Conservation (phyloP, 2,888 invertebrate genomes). For the Apodemia duryi region DNA sequence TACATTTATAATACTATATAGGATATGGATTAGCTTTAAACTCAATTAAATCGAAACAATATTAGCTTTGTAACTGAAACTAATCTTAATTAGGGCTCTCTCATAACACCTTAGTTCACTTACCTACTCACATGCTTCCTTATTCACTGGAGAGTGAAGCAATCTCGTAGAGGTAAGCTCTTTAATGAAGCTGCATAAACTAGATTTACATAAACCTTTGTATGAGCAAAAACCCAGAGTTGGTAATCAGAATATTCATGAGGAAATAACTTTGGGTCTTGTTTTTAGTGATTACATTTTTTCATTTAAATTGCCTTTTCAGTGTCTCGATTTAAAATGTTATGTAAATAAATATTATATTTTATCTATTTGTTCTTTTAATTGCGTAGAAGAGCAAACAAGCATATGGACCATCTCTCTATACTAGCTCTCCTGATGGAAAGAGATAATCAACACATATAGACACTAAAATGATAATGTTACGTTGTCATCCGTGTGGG, state of each 20-base stretch:
- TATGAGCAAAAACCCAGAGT: slow-evolving; percentile 8
- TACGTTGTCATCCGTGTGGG: too few relatives aligned
- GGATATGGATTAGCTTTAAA: neutral
- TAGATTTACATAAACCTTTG: slow-evolving; percentile 13
- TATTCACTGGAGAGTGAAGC: slow-evolving; percentile 12
- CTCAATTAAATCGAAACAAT: neutral
- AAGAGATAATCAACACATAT: too few relatives aligned
- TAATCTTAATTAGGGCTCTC: neutral
- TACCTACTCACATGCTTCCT: slow-evolving; percentile 3
- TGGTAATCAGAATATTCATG: slow-evolving; percentile 15
- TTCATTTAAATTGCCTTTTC: slow-evolving; percentile 1
- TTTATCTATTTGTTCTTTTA: too few relatives aligned
- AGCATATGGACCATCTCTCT: too few relatives aligned
- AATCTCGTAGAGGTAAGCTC: slow-evolving; percentile 5
- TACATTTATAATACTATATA: too few relatives aligned
- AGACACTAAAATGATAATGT: too few relatives aligned
- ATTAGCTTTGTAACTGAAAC: slow-evolving; percentile 4
- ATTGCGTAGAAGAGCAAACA: too few relatives aligned
- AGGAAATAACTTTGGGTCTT: slow-evolving; percentile 7
- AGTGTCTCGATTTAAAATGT: neutral
- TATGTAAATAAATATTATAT: neutral
- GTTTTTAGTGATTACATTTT: slow-evolving; percentile 1
- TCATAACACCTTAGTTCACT: slow-evolving; percentile 2
- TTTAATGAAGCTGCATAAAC: slow-evolving; percentile 8
- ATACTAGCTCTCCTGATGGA: too few relatives aligned